phyloP scores from a whole-genome alignment of 1,140 invertebrate genomes.

The Phthorimaea operculella region DNA sequence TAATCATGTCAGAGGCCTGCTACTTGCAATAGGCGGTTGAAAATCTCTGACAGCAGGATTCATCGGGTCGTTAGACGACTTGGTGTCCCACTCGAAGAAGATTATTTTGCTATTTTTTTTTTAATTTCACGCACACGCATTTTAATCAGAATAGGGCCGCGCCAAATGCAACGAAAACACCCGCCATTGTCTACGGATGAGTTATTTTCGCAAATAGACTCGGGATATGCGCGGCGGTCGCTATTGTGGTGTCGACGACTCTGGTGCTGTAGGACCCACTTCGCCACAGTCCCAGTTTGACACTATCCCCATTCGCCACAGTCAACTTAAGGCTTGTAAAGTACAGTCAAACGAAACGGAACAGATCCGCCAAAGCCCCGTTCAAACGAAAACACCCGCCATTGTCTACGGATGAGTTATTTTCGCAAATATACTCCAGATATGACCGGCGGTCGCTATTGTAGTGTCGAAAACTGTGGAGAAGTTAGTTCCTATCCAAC shows the following conservation, averaged over 20 bases:
- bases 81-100: too few relatives aligned
- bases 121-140: too few relatives aligned
- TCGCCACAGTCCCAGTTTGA: not conserved
- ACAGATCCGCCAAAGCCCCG: too few relatives aligned
- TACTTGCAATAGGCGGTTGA: too few relatives aligned
- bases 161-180: constrained; percentile 49
- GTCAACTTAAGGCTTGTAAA: too few relatives aligned
- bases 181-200: constrained; percentile 59
- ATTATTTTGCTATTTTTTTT: too few relatives aligned
- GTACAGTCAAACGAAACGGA: too few relatives aligned
- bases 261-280: not conserved
- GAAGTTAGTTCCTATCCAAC: not conserved
- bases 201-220: constrained; percentile 61
- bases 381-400: constrained; percentile 55
- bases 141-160: constrained; percentile 11
- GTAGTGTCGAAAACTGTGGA: not conserved
- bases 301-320: too few relatives aligned
- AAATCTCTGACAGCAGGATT: too few relatives aligned
- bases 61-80: too few relatives aligned
- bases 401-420: constrained; percentile 63
- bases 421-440: constrained; percentile 54
- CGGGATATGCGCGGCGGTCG: constrained; percentile 14
- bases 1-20: too few relatives aligned
- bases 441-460: constrained; percentile 6
- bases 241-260: constrained; percentile 1